Evolutionary conservation across 2,888 invertebrate species (phyloP).

Genomic region (Sepiola atlantica): DNA sequence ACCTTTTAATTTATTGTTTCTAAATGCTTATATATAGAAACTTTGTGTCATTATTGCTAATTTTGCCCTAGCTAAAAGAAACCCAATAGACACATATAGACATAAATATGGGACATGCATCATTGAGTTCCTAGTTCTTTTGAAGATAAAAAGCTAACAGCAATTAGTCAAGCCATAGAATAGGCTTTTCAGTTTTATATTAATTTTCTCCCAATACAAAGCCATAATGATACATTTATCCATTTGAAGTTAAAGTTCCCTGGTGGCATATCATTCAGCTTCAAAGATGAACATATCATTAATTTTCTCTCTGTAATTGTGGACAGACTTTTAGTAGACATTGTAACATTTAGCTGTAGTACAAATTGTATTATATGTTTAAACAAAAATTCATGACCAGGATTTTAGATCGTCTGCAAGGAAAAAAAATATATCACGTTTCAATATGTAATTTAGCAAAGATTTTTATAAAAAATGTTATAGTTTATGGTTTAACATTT

Average conservation of each 20-base stretch:
- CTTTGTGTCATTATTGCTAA: no score
- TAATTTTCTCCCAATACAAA: neutral
- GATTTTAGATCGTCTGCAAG: neutral
- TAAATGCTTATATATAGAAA: no score
- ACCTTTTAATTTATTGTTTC: no score
- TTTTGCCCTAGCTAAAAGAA: no score
- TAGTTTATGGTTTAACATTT: neutral
- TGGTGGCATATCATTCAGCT: neutral
- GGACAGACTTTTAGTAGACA: neutral
- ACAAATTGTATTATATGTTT: neutral
- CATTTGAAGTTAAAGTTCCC: neutral
- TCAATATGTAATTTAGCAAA: neutral
- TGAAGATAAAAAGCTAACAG: neutral
- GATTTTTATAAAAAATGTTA: neutral
- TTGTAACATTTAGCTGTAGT: neutral
- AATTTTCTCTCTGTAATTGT: neutral
- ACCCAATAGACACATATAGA: no score
- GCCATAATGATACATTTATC: neutral
- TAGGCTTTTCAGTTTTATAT: neutral
- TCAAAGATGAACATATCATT: neutral
- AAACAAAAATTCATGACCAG: neutral
- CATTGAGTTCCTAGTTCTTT: no score
- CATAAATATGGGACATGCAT: no score
- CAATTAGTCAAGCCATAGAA: neutral
- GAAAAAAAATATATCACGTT: neutral